Conservation (phyloP, 2,888 invertebrate genomes). For the Cryptus viduatorius region DNA sequence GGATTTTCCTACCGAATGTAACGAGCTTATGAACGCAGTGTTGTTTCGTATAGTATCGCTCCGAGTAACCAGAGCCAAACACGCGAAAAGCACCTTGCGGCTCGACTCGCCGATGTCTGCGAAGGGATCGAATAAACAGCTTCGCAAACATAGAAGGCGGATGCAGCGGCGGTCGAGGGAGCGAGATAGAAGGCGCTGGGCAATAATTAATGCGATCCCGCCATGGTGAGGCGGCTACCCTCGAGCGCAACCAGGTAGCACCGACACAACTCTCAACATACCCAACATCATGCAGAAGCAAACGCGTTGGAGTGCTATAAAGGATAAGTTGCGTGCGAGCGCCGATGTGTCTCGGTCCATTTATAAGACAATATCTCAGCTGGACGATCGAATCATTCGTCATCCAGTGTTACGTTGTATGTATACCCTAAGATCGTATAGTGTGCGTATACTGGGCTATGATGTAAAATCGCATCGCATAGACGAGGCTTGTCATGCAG, state of each 20-base stretch:
- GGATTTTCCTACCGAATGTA: not conserved
- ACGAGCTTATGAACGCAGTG: not conserved
- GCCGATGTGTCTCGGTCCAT: conserved; percentile 70
- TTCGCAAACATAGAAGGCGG: conserved; percentile 21
- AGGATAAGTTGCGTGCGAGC: conserved; percentile 54
- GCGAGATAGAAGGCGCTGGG: conserved; percentile 17
- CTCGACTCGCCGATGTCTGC: not conserved
- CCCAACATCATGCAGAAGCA: conserved; percentile 39
- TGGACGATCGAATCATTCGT: conserved; percentile 70
- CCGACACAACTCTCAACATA: conserved; percentile 39
- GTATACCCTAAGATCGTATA: conserved; percentile 18
- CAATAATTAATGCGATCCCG: conserved; percentile 61
- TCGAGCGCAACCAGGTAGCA: conserved; percentile 45
- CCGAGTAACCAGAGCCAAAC: conserved; percentile 5
- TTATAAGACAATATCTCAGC: conserved; percentile 73
- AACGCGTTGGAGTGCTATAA: conserved; percentile 16
- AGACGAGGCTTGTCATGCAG: not conserved
- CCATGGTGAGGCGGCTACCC: conserved; percentile 31
- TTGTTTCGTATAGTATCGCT: not conserved
- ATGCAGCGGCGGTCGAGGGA: not conserved
- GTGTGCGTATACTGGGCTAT: conserved; percentile 18
- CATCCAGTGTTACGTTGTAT: conserved; percentile 59
- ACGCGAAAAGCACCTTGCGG: conserved; percentile 3
- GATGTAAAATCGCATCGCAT: conserved; percentile 14
- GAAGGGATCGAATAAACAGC: conserved; percentile 37